A percentile compares a stretch with the other conserved stretches of the same genome.
Conservation (phyloP, 2,888 invertebrate genomes). For the Eubasilissa splendida region DNA sequence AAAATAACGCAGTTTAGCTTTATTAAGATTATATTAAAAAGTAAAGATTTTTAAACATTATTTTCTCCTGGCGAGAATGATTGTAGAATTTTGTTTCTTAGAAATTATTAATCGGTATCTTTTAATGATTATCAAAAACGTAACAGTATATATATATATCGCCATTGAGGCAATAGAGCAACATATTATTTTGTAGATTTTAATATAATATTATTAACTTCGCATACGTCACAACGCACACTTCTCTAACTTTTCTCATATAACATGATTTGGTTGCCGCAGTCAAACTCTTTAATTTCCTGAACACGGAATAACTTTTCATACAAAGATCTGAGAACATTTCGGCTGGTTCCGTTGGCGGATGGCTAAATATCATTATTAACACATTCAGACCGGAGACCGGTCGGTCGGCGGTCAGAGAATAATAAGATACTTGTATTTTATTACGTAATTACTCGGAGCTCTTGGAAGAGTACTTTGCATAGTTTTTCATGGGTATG, state of each 20-base stretch:
- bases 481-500: too few species aligned
- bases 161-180: background rate
- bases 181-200: background rate
- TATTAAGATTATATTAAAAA: too few species aligned
- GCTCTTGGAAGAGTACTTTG: too few species aligned
- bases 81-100: too few species aligned
- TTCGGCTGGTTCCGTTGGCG: slow-evolving; percentile 19
- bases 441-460: too few species aligned
- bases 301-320: slow-evolving; percentile 57
- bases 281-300: slow-evolving; percentile 58
- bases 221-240: slow-evolving; percentile 25
- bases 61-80: too few species aligned
- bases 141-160: too few species aligned
- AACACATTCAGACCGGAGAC: slow-evolving; percentile 4
- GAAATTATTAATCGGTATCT: too few species aligned
- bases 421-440: too few species aligned
- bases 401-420: background rate
- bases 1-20: too few species aligned
- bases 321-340: slow-evolving; percentile 49
- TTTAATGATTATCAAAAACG: too few species aligned
- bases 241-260: slow-evolving; percentile 21
- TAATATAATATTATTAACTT: slow-evolving; percentile 13
- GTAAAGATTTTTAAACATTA: too few species aligned
- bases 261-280: slow-evolving; percentile 36
- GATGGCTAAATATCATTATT: slow-evolving; percentile 31